Base-by-base conservation (phyloP, 1,140 invertebrate species). In the Zaprionus inermis region DNA sequence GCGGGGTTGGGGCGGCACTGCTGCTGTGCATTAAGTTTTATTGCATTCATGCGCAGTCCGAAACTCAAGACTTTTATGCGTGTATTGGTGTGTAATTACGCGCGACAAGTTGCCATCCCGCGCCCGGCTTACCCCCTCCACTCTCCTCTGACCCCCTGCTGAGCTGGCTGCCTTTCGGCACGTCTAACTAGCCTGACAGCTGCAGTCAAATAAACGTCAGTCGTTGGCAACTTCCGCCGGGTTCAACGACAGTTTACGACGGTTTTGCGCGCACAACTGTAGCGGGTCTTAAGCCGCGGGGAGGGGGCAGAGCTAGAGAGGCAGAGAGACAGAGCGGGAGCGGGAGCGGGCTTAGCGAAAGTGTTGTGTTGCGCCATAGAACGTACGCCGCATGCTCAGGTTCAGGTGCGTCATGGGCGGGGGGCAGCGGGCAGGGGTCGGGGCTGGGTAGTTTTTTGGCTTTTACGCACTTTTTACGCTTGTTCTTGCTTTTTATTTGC, bases 131-230 rank as follows among this genome's bases (percentile, higher is more conserved):
- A 5, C 28, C 52, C 18, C 12, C 46, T 41, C 44, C 51, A 16
- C 36, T 28, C n/a, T 12, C 36, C 28, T 14, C 16, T 32, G 5
- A 16, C 0, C 11, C 38, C n/a, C n/a, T 28, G 51, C 32, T 28
- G 24, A 28, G 24, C 14, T 38, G 14, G 38, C 38, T n/a, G 49
- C 68, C 76, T 63, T 67, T 58, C 78, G 75, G 80, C 81, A 84
- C 81, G 81, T 86, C 85, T 75, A 81, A 72, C 70, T 72, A 64
- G 30, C 44, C 70, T 68, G 70, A 68, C 70, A 72, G 81, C 78
- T 84, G 82, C 81, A 84, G 81, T 84, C 81, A 84, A 84, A 84
- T 84, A 84, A 84, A 86, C 78, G 81, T 84, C 81, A 84, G 70
- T 71, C 75, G 82, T 73, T 74, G 79, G 61, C 67, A 77, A 72